Conservation (phyloP, 1,140 invertebrate species). For the Scaptomyza montana region DNA sequence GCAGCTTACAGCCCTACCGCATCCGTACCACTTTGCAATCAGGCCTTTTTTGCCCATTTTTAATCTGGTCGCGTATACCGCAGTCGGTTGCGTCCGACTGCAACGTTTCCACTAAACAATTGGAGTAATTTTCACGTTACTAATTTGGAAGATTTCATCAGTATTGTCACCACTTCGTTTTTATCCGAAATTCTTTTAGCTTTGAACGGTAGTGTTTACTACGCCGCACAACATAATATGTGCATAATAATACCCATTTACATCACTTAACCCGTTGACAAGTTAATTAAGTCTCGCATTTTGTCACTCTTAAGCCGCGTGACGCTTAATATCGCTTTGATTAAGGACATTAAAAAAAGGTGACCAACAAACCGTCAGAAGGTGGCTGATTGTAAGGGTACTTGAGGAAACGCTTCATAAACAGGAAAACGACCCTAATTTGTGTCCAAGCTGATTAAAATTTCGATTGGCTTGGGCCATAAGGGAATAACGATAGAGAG, state of each 20-base stretch:
- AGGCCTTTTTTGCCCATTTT: too few relatives aligned
- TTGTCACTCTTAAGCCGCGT: slow-evolving; percentile 64
- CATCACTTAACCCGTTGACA: slow-evolving; percentile 56
- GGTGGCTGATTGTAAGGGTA: slow-evolving; percentile 11
- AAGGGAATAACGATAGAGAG: neutral
- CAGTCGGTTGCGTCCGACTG: too few relatives aligned
- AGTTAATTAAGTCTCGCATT: slow-evolving; percentile 68
- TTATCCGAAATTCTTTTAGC: slow-evolving; percentile 19
- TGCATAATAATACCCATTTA: slow-evolving; percentile 15
- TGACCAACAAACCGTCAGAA: slow-evolving; percentile 15
- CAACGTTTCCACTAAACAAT: neutral
- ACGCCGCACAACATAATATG: neutral
- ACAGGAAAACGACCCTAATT: slow-evolving; percentile 62
- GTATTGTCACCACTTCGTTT: slow-evolving; percentile 6
- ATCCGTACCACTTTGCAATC: too few relatives aligned
- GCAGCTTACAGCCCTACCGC: too few relatives aligned
- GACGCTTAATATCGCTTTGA: slow-evolving; percentile 58
- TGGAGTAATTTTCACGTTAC: neutral
- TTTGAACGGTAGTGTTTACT: neutral
- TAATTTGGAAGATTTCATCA: neutral
- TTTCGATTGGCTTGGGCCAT: slow-evolving; percentile 57
- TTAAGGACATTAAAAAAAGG: slow-evolving; percentile 24
- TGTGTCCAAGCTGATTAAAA: slow-evolving; percentile 74
- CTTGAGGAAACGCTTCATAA: slow-evolving; percentile 47
- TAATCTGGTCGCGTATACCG: too few relatives aligned